Evolutionary conservation across 2,888 invertebrate species (phyloP), one percentile per base, ranked within the genome.

Genomic region (Drosophila borealis): DNA sequence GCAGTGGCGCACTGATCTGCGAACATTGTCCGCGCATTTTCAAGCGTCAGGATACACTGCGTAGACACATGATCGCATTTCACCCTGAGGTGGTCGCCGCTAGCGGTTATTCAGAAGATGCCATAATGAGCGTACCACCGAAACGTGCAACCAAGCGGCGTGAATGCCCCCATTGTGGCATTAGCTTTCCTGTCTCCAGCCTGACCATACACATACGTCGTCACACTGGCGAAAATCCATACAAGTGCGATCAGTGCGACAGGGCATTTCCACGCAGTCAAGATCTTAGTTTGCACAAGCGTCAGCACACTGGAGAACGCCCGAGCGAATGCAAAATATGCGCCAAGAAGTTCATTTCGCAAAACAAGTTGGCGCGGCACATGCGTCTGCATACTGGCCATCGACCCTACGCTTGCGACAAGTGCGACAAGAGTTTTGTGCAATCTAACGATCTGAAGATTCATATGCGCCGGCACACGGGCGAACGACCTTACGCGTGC

Each of bases 361-460:
- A 94, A 57, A 94, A 94, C 83, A 94, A 94, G 88, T 84, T 94
- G 65, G 93, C 94, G 0, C 93, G 94, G 0, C 94, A 94, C 78
- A 94, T 94, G 94, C 93, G 94, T 0, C 93, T 94, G 4, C 92
- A 92, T 55, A 91, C 92, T 0, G 94, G 94, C 1, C 93, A 93
- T 46, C 92, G 94, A 21, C 94, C 94, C 0, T 94, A 94, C 86
- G 94, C 94, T 75, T 94, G 94, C 75, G 93, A 93, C 0, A 93
- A 85, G 41, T 92, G 92, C 53, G 88, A 89, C 34, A 91, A 91
- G 51, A 87, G 90, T 2, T 95, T 96, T 89, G 94, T 95, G 0
- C 95, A 96, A 89, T 95, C 95, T 51, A 95, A 95, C 89, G 95
- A 96, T 84, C 92, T 95, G 48, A 95, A 95, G n/a, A 91, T 96